Evolutionary conservation across 2,888 invertebrate species (phyloP).

Genomic region (Schizotus pectinicornis): DNA sequence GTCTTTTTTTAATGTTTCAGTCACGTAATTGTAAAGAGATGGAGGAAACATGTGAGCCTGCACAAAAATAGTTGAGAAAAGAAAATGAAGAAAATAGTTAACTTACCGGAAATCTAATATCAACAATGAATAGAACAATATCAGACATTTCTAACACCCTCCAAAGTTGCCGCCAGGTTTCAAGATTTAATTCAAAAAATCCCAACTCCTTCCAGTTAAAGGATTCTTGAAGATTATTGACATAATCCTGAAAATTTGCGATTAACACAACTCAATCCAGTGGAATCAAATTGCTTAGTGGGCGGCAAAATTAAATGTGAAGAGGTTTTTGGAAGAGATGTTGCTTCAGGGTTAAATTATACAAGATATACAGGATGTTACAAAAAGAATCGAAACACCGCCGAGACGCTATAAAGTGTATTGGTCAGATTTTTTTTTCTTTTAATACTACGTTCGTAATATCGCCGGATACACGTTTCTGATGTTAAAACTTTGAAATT

Average conservation of each 20-base stretch:
- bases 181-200: conserved; percentile 91
- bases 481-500: too few species aligned
- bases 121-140: conserved; percentile 84
- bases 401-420: too few species aligned
- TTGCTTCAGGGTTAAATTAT: too few species aligned
- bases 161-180: conserved; percentile 97
- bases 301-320: too few species aligned
- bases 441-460: too few species aligned
- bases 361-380: too few species aligned
- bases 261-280: neutral
- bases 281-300: neutral
- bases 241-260: conserved; percentile 69
- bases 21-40: conserved; percentile 81
- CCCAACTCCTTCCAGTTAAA: conserved; percentile 72
- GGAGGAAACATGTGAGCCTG: conserved; percentile 89
- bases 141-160: conserved; percentile 94
- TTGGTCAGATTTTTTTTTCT: too few species aligned
- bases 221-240: conserved; percentile 69
- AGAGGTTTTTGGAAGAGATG: too few species aligned
- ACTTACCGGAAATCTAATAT: conserved; percentile 82
- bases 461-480: too few species aligned
- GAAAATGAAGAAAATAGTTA: neutral
- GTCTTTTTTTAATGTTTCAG: conserved; percentile 75
- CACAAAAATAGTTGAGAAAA: conserved; percentile 34
- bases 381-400: too few species aligned